Evolutionary conservation across 2,888 invertebrate species (phyloP).

Genomic region (Zelleria hepariella): DNA sequence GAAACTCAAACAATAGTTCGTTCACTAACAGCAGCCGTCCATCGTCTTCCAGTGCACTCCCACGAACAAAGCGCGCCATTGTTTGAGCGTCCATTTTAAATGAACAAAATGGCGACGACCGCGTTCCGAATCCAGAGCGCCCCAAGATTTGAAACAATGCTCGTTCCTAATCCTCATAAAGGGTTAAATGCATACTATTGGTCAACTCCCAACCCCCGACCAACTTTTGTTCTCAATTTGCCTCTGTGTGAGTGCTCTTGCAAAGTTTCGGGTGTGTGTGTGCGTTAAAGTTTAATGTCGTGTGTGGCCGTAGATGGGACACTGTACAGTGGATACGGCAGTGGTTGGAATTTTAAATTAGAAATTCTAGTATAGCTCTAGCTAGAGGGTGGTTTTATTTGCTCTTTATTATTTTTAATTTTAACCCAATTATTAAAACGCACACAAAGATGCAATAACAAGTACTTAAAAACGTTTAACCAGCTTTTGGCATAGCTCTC

Average conservation of each 20-base stretch:
- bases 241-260: conserved; percentile 26
- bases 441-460: no score
- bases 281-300: background rate
- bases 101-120: conserved; percentile 64
- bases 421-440: no score
- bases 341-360: background rate
- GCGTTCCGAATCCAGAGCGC: conserved; percentile 44
- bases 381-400: background rate
- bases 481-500: no score
- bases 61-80: conserved; percentile 57
- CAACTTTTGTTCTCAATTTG: conserved; percentile 25
- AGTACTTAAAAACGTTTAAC: no score
- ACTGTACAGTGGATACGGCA: background rate
- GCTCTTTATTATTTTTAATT: background rate
- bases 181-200: conserved; percentile 69
- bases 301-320: background rate
- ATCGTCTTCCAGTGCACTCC: conserved; percentile 28
- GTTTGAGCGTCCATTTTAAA: conserved; percentile 69
- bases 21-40: conserved; percentile 38
- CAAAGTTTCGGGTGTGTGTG: background rate
- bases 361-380: background rate
- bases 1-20: conserved; percentile 52
- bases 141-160: conserved; percentile 62
- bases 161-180: conserved; percentile 53
- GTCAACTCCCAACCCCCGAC: conserved; percentile 51